These are phyloP conservation scores for Trididemnum clinides DNA, from an alignment of 23 tunicate species.

Conservation along the genomic window DNA sequence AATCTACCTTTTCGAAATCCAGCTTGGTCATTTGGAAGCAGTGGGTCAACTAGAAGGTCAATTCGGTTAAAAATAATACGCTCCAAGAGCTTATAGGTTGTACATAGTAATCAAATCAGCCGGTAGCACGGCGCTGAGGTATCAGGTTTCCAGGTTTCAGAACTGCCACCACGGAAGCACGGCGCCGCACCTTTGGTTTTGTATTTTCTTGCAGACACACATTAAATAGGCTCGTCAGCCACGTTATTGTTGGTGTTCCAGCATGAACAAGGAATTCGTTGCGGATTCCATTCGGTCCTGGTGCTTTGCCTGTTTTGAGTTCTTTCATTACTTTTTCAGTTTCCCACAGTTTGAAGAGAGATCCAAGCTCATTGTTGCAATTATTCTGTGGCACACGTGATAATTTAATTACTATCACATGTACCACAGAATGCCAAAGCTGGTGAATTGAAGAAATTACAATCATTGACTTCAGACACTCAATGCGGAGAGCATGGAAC, in stretches of 20 bases:
- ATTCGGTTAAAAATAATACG: neutral
- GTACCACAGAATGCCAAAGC: neutral
- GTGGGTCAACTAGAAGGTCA: neutral
- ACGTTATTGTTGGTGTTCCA: neutral
- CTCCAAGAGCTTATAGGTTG: neutral
- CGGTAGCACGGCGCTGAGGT: neutral
- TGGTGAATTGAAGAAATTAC: too few relatives aligned
- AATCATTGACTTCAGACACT: neutral
- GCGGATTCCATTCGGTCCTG: neutral
- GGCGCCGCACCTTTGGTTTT: neutral
- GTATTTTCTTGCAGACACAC: neutral
- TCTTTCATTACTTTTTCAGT: too few relatives aligned
- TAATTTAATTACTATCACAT: too few relatives aligned
- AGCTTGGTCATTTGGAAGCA: neutral
- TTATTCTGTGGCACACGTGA: too few relatives aligned
- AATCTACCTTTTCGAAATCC: neutral
- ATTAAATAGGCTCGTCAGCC: neutral
- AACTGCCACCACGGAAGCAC: neutral
- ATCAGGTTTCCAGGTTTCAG: neutral
- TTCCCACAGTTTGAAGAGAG: too few relatives aligned
- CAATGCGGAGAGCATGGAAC: neutral
- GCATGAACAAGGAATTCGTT: neutral
- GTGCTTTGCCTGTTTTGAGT: neutral
- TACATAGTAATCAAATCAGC: neutral
- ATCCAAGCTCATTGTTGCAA: too few relatives aligned